Base-by-base conservation (phyloP, 2,113 vertebrate species). In the Fukomys damarensis region DNA sequence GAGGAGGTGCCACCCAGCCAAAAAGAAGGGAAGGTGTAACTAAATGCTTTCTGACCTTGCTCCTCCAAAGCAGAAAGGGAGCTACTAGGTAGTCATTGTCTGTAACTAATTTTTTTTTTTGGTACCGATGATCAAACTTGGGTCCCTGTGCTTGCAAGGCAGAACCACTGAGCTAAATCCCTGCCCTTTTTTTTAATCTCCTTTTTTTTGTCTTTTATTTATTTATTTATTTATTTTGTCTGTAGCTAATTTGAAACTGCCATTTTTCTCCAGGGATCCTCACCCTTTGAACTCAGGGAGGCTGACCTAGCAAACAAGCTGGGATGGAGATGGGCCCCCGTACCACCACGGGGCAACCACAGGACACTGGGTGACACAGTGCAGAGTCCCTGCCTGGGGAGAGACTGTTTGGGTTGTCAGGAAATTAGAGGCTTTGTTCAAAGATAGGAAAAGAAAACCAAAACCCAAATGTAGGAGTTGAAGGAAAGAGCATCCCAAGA, bases 341-440 rank as follows among this genome's bases (percentile, higher is more conserved):
- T 12, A 5, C 5, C 3, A 0, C 54, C 26, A 28, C 24, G 35
- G 5, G 41, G 54, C 32, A 49, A 26, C 65, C 28, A 2, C 0
- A n/a, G 7, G 0, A 3, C 58, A 28, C 5, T 0, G 8, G 22
- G 59, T 22, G 30, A 52, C 76, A 22, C 11, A 1, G 38, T 26
- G 35, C 80, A 80, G 20, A 72, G 93, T 49, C 65, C 59, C 56
- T 58, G 22, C 58, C 41, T 38, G 19, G 77, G 68, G 76, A 76
- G 30, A 65, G 32, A 65, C 58, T 30, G n/a, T 91, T 92, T 66
- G 49, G 77, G 49, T 16, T 93, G 77, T 92, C 24, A 81, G 63
- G 58, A 93, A 97, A 95, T 95, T 81, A 93, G 92, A 97, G 81
- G 54, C 65, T 95, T 96, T 97, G 93, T 94, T 96, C 92, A 83